Evolutionary conservation across 1,140 invertebrate species (phyloP), one percentile per base, ranked within the genome.

Genomic region (Magallana angulata): DNA sequence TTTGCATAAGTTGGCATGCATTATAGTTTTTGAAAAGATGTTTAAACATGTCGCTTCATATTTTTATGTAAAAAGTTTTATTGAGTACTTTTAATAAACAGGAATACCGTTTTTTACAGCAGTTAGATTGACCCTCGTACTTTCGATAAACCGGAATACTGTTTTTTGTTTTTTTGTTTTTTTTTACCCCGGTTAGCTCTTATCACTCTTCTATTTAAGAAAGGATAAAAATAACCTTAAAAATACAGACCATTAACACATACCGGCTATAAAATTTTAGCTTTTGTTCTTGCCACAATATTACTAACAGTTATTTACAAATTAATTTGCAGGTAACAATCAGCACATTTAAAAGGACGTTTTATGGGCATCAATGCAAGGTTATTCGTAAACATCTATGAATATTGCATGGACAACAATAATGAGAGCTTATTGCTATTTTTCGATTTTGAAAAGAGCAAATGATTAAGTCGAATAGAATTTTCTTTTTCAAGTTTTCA

Each of bases 361-460:
- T 80, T 4, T 5, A 80, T 80, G 2, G 14, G 71, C 16, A 48
- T 30, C 12, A 80, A 80, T 48, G 71, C 71, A 12, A 80, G 71
- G 24, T 18, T 16, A 2, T 11, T 80, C 24, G 16, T 80, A 80
- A 24, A 80, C 12, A 80, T 80, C 24, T 80, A 30, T 80, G 71
- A 80, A 80, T 24, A 30, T 80, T 80, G 71, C 71, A 24, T 30
- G 9, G 71, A 80, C 16, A 30, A n/a, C 12, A 80, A 80, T 80
- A 30, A 24, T 5, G 71, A 80, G 24, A 24, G 71, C 2, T 11
- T 80, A 18, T 24, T 80, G 36, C 6, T 80, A 48, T 80, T 30
- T 80, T 11, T 80, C 11, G 14, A 80, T 80, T 80, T 80, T 48
- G 71, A 80, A 80, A 80, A 16, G 71, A 16, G 71, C 71, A 18